These are phyloP conservation scores for Gephyroberyx darwinii DNA, from an alignment of 2,797 vertebrate species.

Conservation along the genomic window DNA sequence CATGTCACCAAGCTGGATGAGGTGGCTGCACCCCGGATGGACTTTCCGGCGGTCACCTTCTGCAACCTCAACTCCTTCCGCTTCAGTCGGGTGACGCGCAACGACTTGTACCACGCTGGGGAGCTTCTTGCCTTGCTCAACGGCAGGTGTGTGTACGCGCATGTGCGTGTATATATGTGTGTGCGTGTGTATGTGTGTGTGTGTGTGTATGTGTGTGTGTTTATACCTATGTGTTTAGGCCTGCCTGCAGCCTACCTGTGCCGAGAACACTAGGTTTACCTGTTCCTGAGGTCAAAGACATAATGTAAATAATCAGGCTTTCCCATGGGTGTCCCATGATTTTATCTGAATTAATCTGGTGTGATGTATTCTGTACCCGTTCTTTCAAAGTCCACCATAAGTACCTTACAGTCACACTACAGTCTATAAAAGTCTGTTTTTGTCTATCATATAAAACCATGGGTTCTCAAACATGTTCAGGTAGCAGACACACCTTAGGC, in stretches of 20 bases:
- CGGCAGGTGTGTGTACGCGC: slow-evolving; percentile 85
- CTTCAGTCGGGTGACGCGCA: slow-evolving; percentile 95
- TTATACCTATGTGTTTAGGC: background rate
- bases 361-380: background rate
- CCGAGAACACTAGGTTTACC: no score
- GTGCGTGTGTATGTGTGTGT: slow-evolving; percentile 18
- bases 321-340: background rate
- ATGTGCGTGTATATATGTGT: slow-evolving; percentile 21
- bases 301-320: background rate
- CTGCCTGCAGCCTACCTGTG: no score
- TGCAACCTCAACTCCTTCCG: slow-evolving; percentile 99
- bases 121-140: slow-evolving; percentile 97
- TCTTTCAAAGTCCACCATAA: no score
- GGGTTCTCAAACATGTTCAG: background rate
- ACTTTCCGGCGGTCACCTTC: slow-evolving; percentile 95
- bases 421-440: background rate
- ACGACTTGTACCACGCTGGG: slow-evolving; percentile 97
- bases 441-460: background rate
- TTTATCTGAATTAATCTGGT: background rate
- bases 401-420: no score
- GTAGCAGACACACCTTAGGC: background rate
- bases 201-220: slow-evolving; percentile 21
- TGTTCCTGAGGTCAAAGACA: no score
- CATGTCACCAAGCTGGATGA: slow-evolving; percentile 99
- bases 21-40: slow-evolving; percentile 86